phyloP scores from a whole-genome alignment of 1,140 invertebrate genomes.

The Carcinoscorpius rotundicauda region DNA sequence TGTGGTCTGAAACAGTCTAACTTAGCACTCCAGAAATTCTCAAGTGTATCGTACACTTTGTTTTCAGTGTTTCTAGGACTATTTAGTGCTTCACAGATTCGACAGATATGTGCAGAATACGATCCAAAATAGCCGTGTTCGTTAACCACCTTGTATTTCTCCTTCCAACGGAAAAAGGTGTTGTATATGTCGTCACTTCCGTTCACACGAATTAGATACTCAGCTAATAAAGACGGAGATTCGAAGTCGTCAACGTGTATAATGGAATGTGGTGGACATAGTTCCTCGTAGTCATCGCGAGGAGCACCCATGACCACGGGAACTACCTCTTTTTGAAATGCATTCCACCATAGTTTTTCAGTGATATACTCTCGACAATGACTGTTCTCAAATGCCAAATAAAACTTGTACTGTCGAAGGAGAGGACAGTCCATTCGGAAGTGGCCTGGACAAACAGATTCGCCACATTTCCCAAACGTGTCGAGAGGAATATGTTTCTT shows the following conservation, averaged over 20 bases:
- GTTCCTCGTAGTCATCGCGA: slow-evolving; percentile 30
- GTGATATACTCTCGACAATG: slow-evolving; percentile 40
- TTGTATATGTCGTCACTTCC: slow-evolving; percentile 24
- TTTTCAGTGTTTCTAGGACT: slow-evolving; percentile 23
- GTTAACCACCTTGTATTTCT: slow-evolving; percentile 25
- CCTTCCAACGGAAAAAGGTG: slow-evolving; percentile 16
- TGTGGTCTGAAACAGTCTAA: slow-evolving; percentile 33
- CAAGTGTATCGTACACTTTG: slow-evolving; percentile 42
- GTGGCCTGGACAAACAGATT: slow-evolving; percentile 17
- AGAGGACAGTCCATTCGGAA: slow-evolving; percentile 18
- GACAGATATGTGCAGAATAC: slow-evolving; percentile 27
- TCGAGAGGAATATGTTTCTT: slow-evolving; percentile 17
- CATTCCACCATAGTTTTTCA: slow-evolving; percentile 43
- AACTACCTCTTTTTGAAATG: slow-evolving; percentile 31
- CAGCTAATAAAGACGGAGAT: slow-evolving; percentile 28
- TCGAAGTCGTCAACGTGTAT: slow-evolving; percentile 33
- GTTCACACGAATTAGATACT: slow-evolving; percentile 26
- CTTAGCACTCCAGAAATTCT: slow-evolving; percentile 36
- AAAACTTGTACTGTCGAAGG: slow-evolving; percentile 27
- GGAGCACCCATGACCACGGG: slow-evolving; percentile 39
- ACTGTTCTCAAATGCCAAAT: slow-evolving; percentile 33
- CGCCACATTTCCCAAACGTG: slow-evolving; percentile 21
- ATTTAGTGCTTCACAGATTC: slow-evolving; percentile 29
- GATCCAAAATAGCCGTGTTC: slow-evolving; percentile 57
- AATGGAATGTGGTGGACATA: slow-evolving; percentile 31